Base-by-base conservation (phyloP, 1,140 invertebrate genomes). In the Drosophila biarmipes region DNA sequence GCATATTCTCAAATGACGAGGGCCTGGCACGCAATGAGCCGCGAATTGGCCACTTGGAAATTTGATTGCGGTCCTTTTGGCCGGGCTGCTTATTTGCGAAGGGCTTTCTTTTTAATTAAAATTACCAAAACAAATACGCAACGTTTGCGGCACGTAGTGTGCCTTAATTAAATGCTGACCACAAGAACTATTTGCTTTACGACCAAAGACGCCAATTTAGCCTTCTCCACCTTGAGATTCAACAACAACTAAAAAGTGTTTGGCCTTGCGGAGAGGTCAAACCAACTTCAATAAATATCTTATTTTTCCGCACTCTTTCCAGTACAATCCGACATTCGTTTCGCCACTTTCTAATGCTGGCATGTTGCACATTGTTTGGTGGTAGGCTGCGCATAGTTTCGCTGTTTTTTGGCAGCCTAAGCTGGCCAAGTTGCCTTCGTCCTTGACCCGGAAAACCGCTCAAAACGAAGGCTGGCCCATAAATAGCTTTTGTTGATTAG, bases 241-340 rank as follows among this genome's bases (percentile, higher is more conserved):
- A 35, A 42, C 29, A 17, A 77, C 77, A 80, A 86, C 68, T 80
- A 80, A 80, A 58, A 75, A 76, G 71, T 43, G 56, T 46, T 38
- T 24, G 46, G 43, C 59, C 77, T 43, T 81, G 56, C 66, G 73
- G 80, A 77, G 49, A 57, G 57, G 57, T 48, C 58, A 59, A 81
- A 62, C 51, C 57, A 67, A 77, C 86, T 66, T 81, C 87, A 74
- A 87, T 87, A 87, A 85, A 87, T 85, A 87, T 74, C 59, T 78
- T 78, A 81, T 80, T 76, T 53, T 27, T 43, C 46, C 14, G 31
- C 8, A 3, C 17, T 24, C n/a, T 38, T 55, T n/a, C 21, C 34
- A 17, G 21, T 31, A 14, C 38, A 35, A 34, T 27, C 57, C 49
- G 37, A 37, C 53, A 53, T 68, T 40, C 40, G 45, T 63, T 74